Percentiles rank a stretch among this genome's conserved stretches.
phyloP scores from a whole-genome alignment of 2,888 invertebrate species.

The Andricus quercusramuli region DNA sequence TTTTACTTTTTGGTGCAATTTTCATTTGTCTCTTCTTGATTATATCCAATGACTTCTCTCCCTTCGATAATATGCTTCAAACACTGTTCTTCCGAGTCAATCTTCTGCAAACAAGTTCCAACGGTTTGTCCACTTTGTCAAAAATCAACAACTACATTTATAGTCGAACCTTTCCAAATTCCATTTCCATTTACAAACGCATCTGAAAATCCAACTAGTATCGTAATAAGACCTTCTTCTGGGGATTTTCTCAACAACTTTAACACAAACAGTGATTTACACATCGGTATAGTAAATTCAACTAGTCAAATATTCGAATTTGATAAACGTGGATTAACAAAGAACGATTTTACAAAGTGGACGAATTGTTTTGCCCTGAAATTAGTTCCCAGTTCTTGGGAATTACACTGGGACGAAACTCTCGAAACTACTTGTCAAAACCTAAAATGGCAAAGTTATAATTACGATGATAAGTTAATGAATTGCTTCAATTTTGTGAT shows the following conservation, averaged over 20 bases:
- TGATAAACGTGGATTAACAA: constrained; percentile 86
- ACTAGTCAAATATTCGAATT: constrained; percentile 90
- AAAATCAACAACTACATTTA: constrained; percentile 23
- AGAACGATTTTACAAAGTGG: constrained; percentile 69
- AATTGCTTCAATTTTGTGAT: constrained; percentile 94
- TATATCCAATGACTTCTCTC: constrained; percentile 77
- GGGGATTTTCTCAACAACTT: constrained; percentile 94
- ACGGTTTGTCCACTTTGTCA: constrained; percentile 88
- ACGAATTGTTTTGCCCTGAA: constrained; percentile 64
- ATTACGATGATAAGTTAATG: constrained; percentile 87
- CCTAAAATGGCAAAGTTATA: constrained; percentile 83
- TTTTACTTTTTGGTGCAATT: background rate
- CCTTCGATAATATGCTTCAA: constrained; percentile 94
- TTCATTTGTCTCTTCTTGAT: background rate
- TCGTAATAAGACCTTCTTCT: constrained; percentile 92
- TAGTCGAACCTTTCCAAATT: constrained; percentile 79
- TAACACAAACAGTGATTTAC: constrained; percentile 90
- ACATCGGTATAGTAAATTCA: constrained; percentile 94
- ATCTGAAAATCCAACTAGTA: constrained; percentile 87
- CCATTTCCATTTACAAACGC: constrained; percentile 94
- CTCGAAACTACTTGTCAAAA: constrained; percentile 79
- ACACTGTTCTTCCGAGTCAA: constrained; percentile 89
- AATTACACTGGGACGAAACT: constrained; percentile 69
- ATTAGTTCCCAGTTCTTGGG: constrained; percentile 70
- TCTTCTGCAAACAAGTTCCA: constrained; percentile 91